Evolutionary conservation across 2,888 invertebrate species (phyloP).

Genomic region (Maniola hyperantus): DNA sequence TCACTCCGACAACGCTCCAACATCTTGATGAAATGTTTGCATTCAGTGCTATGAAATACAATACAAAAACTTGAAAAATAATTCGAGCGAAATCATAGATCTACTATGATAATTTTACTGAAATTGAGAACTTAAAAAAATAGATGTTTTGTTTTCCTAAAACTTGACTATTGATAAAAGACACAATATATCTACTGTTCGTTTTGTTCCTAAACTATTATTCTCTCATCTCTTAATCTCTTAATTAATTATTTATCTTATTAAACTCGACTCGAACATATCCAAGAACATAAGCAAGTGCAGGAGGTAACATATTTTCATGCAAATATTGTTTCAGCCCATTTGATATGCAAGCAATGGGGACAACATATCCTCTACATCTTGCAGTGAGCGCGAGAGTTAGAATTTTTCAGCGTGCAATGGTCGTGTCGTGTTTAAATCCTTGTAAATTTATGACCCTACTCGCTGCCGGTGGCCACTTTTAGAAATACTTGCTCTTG

Average conservation of each 20-base stretch:
- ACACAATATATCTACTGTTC: too few relatives aligned
- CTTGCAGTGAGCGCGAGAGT: constrained; percentile 55
- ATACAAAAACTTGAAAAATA: constrained; percentile 18
- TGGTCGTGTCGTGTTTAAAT: constrained; percentile 70
- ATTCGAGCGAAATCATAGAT: constrained; percentile 13
- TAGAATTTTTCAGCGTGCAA: constrained; percentile 75
- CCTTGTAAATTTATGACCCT: constrained; percentile 75
- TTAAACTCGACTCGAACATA: neutral
- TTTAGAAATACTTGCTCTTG: constrained; percentile 63
- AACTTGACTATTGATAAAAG: too few relatives aligned
- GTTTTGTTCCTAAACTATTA: neutral
- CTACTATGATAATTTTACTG: neutral
- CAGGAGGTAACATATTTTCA: constrained; percentile 20
- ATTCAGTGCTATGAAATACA: constrained; percentile 41
- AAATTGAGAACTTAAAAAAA: neutral
- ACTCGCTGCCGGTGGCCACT: constrained; percentile 64
- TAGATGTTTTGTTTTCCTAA: too few relatives aligned
- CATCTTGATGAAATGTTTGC: constrained; percentile 51
- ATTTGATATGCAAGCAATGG: constrained; percentile 42
- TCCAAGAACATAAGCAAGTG: constrained; percentile 1
- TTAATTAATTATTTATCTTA: too few relatives aligned
- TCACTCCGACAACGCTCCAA: constrained; percentile 49
- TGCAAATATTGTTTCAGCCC: constrained; percentile 31
- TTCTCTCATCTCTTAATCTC: too few relatives aligned
- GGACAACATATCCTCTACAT: constrained; percentile 44